Evolutionary conservation across 2,888 invertebrate species (phyloP), one percentile per base, ranked within the genome.

Genomic region (Syritta pipiens): DNA sequence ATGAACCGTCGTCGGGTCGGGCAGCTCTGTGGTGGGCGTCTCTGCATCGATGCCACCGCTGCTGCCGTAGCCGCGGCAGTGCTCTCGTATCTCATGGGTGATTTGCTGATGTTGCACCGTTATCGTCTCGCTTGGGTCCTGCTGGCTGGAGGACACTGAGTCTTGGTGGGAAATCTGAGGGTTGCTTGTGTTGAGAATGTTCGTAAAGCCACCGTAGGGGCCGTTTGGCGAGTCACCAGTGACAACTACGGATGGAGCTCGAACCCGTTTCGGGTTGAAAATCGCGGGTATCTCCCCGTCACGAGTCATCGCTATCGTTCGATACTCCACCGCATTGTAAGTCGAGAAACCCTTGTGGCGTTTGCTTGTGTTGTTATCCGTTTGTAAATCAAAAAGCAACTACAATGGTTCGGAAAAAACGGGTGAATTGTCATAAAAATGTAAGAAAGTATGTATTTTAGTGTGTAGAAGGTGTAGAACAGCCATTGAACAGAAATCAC

Each of bases 241-340:
- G 82, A 93, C 92, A 84, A 93, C 93, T 82, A 93, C 93, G 62
- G 93, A 92, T 82, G 93, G 93, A 71, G 93, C 91, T 79, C 93
- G 91, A 67, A 92, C 92, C 83, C 93, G 90, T 86, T 92, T 92
- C 42, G 94, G 95, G 89, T 95, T 94, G 89, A 95, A 95, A 86
- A 95, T 95, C 82, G 94, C 94, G 83, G 94, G 93, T 89, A 95
- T 92, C 88, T 94, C 94, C 84, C 93, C 93, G 91, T 93, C 93
- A 83, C 93, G 90, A 82, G 92, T 93, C 93, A 93, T 93, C 59
- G 57, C 83, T 87, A 83, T 84, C 84, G 85, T 82, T 83, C 14
- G 19, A 10, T 46, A 19, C n/a, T n/a, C n/a, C 3, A 30, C 46
- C 35, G 7, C 77, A 77, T 77, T 48, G 46, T 68, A 60, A 19